Evolutionary conservation across 2,888 invertebrate genomes (phyloP).

Genomic region (Leucoma salicis): DNA sequence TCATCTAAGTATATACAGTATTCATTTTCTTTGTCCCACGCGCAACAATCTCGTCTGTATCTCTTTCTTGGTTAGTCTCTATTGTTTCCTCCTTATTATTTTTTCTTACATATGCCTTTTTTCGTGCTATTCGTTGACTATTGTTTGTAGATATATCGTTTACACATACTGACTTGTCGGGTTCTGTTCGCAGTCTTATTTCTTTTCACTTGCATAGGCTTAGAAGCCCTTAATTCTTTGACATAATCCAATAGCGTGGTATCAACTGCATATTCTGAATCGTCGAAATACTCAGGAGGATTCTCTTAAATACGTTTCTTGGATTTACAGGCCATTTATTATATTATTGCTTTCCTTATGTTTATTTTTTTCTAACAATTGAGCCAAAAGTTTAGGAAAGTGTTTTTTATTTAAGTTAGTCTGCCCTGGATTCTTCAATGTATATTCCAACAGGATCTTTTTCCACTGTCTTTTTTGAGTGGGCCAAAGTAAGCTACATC

Average conservation of each 20-base stretch:
- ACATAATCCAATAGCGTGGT: not conserved
- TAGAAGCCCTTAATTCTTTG: not conserved
- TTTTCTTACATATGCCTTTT: too few species aligned
- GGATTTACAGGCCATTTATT: conserved; percentile 2
- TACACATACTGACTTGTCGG: too few species aligned
- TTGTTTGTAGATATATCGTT: too few species aligned
- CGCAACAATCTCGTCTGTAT: too few species aligned
- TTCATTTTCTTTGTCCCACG: too few species aligned
- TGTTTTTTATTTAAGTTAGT: conserved; percentile 3
- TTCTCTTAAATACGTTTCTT: not conserved
- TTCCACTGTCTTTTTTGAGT: conserved; percentile 1
- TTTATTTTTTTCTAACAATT: conserved; percentile 2
- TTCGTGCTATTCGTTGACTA: too few species aligned
- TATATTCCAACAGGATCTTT: conserved; percentile 4
- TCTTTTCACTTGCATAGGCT: too few species aligned
- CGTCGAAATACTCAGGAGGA: not conserved
- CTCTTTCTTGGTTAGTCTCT: too few species aligned
- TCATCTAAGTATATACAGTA: too few species aligned
- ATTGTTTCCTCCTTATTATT: too few species aligned
- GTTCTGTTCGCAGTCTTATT: too few species aligned
- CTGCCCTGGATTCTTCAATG: not conserved
- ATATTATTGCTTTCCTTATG: conserved; percentile 7
- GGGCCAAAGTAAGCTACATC: conserved; percentile 3
- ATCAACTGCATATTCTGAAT: not conserved
- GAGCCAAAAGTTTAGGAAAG: conserved; percentile 2